Evolutionary conservation across 2,113 vertebrate species (phyloP), one percentile per base, ranked within the genome.

Genomic region (Oenanthe melanoleuca): DNA sequence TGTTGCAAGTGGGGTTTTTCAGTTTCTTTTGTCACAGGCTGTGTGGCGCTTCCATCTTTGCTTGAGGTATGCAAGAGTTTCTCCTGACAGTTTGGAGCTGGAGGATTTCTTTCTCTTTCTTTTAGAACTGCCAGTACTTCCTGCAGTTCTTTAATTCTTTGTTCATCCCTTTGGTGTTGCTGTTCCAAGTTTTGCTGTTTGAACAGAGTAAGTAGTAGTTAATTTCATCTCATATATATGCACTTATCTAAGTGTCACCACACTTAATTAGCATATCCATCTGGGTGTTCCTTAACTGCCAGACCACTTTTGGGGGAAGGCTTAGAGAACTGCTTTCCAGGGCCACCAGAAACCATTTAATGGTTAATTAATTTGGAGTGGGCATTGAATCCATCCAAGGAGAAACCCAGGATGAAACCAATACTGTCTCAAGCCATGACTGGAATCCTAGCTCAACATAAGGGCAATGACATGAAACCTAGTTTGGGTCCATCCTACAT

Each of bases 111-210:
- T 94, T 98, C 97, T 40, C 97, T 92, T 84, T 97, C 95, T 92
- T 98, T 95, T 93, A 99, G 93, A 25, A 97, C 93, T 22, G 97
- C 61, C 55, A 99, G 88, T 4, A 96, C 98, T 75, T 84, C 97
- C 96, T 99, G 99, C 38, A 99, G 97, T 89, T 99, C 98, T 96
- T 98, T 96, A 85, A 99, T 97, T 53, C 97, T 98, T 85, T 98
- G 98, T 89, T 97, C 98, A 61, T 99, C 99, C 34, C 98, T 97
- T 86, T 98, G 97, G 57, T 97, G 98, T 65, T 98, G 98, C 40
- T 88, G 23, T 93, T 99, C 98, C 78, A 99, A 70, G 87, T 98
- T 98, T 73, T 98, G 91, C 99, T 99, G 87, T 78, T 79, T 47
- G 53, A 89, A 96, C 22, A 92, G 50, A 92, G 4, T 19, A 69